These are phyloP conservation scores for Mythimna lalbum DNA, from an alignment of 2,888 invertebrate genomes.

Conservation along the genomic window DNA sequence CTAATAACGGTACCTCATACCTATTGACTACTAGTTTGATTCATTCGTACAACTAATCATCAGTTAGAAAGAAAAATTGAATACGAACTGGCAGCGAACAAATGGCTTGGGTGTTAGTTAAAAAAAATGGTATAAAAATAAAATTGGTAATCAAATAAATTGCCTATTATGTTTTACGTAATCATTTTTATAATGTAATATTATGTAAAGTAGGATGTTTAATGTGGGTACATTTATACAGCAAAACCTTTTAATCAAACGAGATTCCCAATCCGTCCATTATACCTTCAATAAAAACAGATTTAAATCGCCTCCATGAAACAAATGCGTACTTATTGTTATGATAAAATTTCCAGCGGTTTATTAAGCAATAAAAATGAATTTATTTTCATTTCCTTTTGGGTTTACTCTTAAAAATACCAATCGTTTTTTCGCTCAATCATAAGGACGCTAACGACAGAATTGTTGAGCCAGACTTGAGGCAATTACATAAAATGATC, in stretches of 20 bases:
- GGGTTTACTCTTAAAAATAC: constrained; percentile 29
- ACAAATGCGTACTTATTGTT: constrained; percentile 52
- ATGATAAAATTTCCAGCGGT: constrained; percentile 44
- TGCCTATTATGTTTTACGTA: not conserved
- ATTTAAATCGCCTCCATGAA: constrained; percentile 41
- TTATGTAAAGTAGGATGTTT: constrained; percentile 14
- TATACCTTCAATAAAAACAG: constrained; percentile 45
- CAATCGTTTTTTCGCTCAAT: constrained; percentile 40
- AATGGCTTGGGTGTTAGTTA: not conserved
- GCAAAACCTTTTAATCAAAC: constrained; percentile 38
- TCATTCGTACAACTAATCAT: constrained; percentile 34
- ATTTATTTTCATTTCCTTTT: constrained; percentile 32
- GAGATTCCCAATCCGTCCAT: constrained; percentile 36
- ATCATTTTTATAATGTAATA: constrained; percentile 5
- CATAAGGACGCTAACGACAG: constrained; percentile 46
- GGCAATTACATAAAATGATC: constrained; percentile 52
- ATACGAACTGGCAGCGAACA: constrained; percentile 1
- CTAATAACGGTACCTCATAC: constrained; percentile 27
- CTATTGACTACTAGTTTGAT: constrained; percentile 33
- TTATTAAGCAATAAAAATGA: constrained; percentile 50
- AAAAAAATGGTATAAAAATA: constrained; percentile 3
- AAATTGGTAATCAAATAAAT: constrained; percentile 11
- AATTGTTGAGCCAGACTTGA: constrained; percentile 41
- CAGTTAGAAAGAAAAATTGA: constrained; percentile 1
- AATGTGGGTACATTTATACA: not conserved